Conservation (phyloP, 2,113 vertebrate species). For the Lepisosteus osseus region DNA sequence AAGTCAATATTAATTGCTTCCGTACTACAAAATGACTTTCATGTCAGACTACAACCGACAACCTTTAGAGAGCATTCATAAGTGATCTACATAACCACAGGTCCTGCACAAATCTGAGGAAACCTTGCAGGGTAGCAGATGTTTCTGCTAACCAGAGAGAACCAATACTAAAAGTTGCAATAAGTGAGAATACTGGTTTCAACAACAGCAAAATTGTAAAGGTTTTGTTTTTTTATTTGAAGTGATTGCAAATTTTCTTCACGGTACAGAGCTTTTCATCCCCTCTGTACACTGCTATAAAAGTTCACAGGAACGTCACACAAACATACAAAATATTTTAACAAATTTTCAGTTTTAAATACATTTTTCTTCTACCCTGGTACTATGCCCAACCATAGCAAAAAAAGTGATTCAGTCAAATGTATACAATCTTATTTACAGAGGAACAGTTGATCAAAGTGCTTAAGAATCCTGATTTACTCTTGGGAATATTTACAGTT, state of each 20-base stretch:
- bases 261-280: constrained; percentile 51
- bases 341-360: constrained; percentile 65
- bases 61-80: too few species aligned
- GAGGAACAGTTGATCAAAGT: constrained; percentile 85
- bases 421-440: constrained; percentile 90
- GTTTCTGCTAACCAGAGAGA: too few species aligned
- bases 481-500: constrained; percentile 70
- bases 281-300: constrained; percentile 70
- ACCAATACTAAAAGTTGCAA: too few species aligned
- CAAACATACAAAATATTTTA: constrained; percentile 75
- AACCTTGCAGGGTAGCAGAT: too few species aligned
- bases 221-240: constrained; percentile 56
- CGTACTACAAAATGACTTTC: too few species aligned
- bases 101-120: too few species aligned
- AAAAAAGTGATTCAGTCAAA: constrained; percentile 74
- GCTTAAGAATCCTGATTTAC: constrained; percentile 87
- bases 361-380: constrained; percentile 63
- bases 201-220: constrained; percentile 24
- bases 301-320: constrained; percentile 69
- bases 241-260: constrained; percentile 50
- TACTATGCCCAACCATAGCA: constrained; percentile 82
- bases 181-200: not conserved
- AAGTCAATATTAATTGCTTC: too few species aligned
- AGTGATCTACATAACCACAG: too few species aligned
- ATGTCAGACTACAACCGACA: too few species aligned